Evolutionary conservation across 92 coral and sea anemone genomes (phyloP).

Genomic region (Paramuricea clavata): DNA sequence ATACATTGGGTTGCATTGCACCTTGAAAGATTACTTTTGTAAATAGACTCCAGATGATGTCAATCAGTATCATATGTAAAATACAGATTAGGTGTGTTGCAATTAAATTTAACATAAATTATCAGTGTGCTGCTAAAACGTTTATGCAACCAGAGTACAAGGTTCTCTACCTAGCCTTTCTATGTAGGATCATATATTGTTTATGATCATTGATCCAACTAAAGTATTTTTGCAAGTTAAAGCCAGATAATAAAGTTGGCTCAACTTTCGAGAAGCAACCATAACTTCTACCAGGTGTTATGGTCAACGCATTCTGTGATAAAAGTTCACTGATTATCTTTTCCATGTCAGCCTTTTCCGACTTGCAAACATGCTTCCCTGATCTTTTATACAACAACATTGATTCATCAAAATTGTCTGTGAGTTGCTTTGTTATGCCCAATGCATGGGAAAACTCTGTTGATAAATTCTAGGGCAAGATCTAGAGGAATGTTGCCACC

Average conservation of each 20-base stretch:
- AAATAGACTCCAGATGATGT: too few relatives aligned
- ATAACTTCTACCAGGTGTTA: conserved; percentile 61
- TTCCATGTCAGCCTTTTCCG: conserved; percentile 41
- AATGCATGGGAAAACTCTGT: conserved; percentile 20
- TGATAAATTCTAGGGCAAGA: conserved; percentile 15
- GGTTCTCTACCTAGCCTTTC: conserved; percentile 49
- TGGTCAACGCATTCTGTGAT: conserved; percentile 44
- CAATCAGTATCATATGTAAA: too few relatives aligned
- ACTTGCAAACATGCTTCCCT: conserved; percentile 56
- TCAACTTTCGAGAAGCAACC: conserved; percentile 31
- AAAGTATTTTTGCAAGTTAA: conserved; percentile 50
- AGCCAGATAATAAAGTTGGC: conserved; percentile 45
- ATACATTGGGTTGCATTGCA: too few relatives aligned
- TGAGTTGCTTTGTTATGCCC: conserved; percentile 39
- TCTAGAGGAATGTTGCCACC: conserved; percentile 44
- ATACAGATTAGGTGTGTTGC: too few relatives aligned
- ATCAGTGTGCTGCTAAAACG: neutral
- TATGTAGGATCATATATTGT: conserved; percentile 47
- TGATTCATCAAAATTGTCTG: conserved; percentile 48
- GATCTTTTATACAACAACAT: conserved; percentile 50
- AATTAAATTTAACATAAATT: too few relatives aligned
- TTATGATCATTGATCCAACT: conserved; percentile 67
- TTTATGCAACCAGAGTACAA: neutral
- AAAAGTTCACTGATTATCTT: conserved; percentile 65
- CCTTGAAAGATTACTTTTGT: too few relatives aligned